Percentiles rank a stretch among this genome's conserved stretches.
Conservation (phyloP, 1,140 invertebrate genomes). For the Drosophila novamexicana region DNA sequence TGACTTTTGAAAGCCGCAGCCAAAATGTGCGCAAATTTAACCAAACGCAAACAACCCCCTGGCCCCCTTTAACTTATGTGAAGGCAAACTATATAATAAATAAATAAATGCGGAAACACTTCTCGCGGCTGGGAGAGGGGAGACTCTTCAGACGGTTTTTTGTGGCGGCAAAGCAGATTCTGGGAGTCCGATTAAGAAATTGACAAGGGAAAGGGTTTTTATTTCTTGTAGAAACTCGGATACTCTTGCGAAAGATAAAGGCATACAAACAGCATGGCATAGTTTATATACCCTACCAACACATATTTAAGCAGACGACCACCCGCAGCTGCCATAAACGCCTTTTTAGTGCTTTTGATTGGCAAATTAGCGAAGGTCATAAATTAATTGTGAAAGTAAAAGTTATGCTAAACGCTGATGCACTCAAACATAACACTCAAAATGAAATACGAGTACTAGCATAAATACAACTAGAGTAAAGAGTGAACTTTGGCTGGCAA, state of each 20-base stretch:
- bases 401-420: constrained; percentile 21
- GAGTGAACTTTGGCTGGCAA: constrained; percentile 56
- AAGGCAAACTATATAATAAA: constrained; percentile 1
- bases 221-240: background rate
- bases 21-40: constrained; percentile 38
- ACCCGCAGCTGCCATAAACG: constrained; percentile 38
- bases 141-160: constrained; percentile 28
- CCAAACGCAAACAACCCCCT: background rate
- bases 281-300: too few relatives aligned
- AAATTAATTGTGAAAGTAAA: constrained; percentile 60
- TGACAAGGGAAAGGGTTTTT: background rate
- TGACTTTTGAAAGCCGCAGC: constrained; percentile 48
- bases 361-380: constrained; percentile 44
- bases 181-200: constrained; percentile 27
- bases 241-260: background rate
- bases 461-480: background rate
- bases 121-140: constrained; percentile 2
- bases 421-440: background rate
- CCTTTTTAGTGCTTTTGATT: constrained; percentile 43
- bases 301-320: constrained; percentile 7
- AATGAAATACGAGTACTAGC: background rate
- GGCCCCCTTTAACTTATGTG: too few relatives aligned
- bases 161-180: constrained; percentile 25
- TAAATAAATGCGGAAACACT: constrained; percentile 48
- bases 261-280: too few relatives aligned